phyloP scores from a whole-genome alignment of 1,140 invertebrate species.

The Sarcophaga peregrina region DNA sequence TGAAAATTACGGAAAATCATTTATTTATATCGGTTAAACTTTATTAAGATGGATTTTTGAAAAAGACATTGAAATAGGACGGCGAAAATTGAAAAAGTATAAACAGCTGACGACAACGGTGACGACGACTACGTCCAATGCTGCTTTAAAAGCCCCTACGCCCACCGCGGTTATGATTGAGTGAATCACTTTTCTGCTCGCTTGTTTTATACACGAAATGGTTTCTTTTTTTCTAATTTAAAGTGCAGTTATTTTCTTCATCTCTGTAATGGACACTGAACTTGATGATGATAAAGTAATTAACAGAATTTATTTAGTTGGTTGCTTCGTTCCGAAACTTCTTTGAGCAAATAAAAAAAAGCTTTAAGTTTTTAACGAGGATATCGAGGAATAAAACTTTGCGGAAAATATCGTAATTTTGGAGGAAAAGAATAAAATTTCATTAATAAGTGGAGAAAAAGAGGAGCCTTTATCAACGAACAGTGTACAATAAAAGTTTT shows the following conservation, averaged over 20 bases:
- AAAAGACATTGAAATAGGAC: not conserved
- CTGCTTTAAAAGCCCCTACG: conserved; percentile 35
- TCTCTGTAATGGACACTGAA: conserved; percentile 41
- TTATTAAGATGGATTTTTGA: not conserved
- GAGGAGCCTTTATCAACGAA: not conserved
- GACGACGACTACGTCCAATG: conserved; percentile 31
- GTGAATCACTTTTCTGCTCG: conserved; percentile 33
- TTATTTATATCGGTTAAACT: not conserved
- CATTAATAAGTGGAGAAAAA: not conserved
- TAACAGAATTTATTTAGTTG: not conserved
- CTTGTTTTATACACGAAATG: conserved; percentile 28
- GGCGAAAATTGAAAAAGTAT: conserved; percentile 13
- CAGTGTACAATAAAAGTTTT: conserved; percentile 7
- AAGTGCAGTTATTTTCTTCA: conserved; percentile 35
- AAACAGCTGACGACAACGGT: conserved; percentile 37
- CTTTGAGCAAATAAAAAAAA: not conserved
- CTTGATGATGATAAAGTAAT: conserved; percentile 31
- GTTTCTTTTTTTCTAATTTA: conserved; percentile 22
- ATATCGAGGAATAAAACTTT: not conserved
- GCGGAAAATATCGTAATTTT: not conserved
- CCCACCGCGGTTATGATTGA: conserved; percentile 36
- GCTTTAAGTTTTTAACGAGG: not conserved
- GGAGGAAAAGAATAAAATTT: not conserved
- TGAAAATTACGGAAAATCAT: not conserved
- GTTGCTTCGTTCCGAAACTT: not conserved